Base-by-base conservation (phyloP, 2,113 vertebrate genomes). In the Isurus oxyrinchus region DNA sequence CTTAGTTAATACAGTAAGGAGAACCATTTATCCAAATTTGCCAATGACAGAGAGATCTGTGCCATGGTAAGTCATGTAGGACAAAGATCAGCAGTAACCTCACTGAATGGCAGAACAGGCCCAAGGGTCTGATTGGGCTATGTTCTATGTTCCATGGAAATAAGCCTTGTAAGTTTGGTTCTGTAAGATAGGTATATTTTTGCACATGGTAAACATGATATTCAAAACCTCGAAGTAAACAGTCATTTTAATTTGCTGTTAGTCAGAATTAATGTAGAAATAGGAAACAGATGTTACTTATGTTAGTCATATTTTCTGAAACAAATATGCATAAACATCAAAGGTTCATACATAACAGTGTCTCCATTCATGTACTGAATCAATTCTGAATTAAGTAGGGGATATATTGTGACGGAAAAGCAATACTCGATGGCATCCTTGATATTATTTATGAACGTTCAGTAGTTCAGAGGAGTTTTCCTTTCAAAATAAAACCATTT, bases 351-450 rank as follows among this genome's bases (percentile, higher is more conserved):
- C 40, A 84, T 21, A 84, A 84, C 81, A 49, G 81, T 84, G 16
- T 76, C 1, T 84, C 81, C 81, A 84, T 84, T 84, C 81, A 84
- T 84, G 40, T 84, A 49, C 81, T 49, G 19, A 44, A 84, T 84
- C 81, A 84, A 49, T 84, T 84, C 81, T 84, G 81, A 84, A 84
- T 84, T 84, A 84, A 84, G 81, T 84, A 49, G 81, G 40, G 40
- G 81, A 44, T 21, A 49, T 84, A 40, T 44, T 81, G 40, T 84
- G 81, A 49, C 16, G 40, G 49, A 49, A 49, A 44, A 84, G 40
- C 14, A 84, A 84, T 84, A 44, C 40, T 49, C 19, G 16, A 49
- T 84, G 81, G 81, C 40, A 84, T 84, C 40, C 40, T 84, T 49
- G 16, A 84, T 84, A 84, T 84, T 84, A 84, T 49, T 84, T 49